These are phyloP conservation scores for Pocota personata DNA, from an alignment of 2,888 invertebrate genomes.

Conservation along the genomic window DNA sequence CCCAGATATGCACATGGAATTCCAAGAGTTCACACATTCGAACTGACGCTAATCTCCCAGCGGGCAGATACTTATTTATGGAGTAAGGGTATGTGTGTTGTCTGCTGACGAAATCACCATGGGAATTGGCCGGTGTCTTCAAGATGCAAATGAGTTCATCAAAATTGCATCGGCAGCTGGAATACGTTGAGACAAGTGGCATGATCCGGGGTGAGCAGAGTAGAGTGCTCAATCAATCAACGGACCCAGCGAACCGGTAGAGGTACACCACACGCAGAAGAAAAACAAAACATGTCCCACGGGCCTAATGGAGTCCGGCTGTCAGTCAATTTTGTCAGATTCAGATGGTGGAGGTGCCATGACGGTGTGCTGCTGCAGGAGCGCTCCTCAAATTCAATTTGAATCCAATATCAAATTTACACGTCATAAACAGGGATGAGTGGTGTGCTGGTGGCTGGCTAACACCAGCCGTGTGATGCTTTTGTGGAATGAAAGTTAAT, in stretches of 20 bases:
- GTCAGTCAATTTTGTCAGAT: constrained; percentile 69
- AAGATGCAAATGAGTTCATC: constrained; percentile 69
- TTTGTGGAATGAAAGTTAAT: constrained; percentile 40
- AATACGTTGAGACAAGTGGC: constrained; percentile 62
- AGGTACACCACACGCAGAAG: neutral
- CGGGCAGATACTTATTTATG: constrained; percentile 38
- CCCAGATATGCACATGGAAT: constrained; percentile 56
- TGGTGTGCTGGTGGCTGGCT: neutral
- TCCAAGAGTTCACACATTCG: constrained; percentile 67
- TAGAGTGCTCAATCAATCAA: constrained; percentile 66
- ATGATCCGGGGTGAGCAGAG: constrained; percentile 57
- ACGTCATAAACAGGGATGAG: constrained; percentile 54
- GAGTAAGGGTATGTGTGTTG: neutral
- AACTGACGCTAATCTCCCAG: constrained; percentile 65
- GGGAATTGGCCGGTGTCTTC: constrained; percentile 44
- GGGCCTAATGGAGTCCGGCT: constrained; percentile 66
- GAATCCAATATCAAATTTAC: constrained; percentile 57
- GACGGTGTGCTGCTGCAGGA: constrained; percentile 16
- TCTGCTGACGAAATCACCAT: constrained; percentile 61
- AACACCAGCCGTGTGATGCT: neutral
- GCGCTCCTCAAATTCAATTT: constrained; percentile 50
- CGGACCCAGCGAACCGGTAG: constrained; percentile 33
- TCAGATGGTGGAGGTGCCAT: constrained; percentile 39
- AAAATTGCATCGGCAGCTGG: constrained; percentile 65
- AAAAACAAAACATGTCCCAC: constrained; percentile 38